Conservation (phyloP, 2,797 vertebrate species). For the Podargus strigoides region DNA sequence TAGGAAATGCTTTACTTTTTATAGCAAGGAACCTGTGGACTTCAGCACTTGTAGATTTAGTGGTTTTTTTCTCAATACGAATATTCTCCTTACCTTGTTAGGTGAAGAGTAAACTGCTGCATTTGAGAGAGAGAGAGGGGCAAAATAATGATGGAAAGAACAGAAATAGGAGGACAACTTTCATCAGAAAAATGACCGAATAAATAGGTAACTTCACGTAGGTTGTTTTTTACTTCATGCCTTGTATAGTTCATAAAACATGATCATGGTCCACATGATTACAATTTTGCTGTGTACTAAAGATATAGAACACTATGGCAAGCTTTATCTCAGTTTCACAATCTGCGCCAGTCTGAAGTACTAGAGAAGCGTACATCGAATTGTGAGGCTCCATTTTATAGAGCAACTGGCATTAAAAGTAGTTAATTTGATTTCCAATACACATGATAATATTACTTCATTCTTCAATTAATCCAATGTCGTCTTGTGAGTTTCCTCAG, state of each 20-base stretch:
- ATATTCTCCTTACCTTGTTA: neutral
- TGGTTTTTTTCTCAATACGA: neutral
- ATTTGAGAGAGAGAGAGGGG: neutral
- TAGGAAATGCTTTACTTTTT: neutral
- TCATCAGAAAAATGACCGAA: neutral
- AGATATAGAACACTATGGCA: neutral
- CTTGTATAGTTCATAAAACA: neutral
- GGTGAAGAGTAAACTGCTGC: neutral
- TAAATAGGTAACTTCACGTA: neutral
- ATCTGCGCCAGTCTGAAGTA: neutral
- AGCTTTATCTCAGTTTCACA: neutral
- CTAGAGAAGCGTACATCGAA: neutral
- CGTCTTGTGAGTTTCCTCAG: neutral
- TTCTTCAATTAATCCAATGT: no score
- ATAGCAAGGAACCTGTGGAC: neutral
- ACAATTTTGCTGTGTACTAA: neutral
- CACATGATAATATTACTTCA: no score
- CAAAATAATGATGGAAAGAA: neutral
- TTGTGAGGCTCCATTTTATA: neutral
- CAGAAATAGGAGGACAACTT: neutral
- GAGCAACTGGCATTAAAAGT: neutral
- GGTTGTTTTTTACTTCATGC: neutral
- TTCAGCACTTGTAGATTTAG: neutral
- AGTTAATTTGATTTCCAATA: neutral
- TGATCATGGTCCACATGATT: neutral